Evolutionary conservation across 2,888 invertebrate genomes (phyloP).

Genomic region (Dromius quadrimaculatus): DNA sequence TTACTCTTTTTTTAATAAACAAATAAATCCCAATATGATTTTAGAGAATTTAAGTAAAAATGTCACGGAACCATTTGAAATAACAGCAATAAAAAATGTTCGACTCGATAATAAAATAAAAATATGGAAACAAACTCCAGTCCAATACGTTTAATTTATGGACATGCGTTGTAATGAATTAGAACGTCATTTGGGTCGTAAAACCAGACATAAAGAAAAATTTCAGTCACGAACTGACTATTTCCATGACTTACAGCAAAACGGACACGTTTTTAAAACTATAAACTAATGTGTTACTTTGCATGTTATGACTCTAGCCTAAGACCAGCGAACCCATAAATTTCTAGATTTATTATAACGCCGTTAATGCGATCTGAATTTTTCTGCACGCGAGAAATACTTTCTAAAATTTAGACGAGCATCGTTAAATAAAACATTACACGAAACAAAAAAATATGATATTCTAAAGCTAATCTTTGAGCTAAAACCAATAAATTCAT

Average conservation of each 20-base stretch:
- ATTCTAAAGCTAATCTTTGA: slow-evolving; percentile 3
- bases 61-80: slow-evolving; percentile 18
- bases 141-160: slow-evolving; percentile 40
- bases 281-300: slow-evolving; percentile 50
- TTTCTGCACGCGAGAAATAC: slow-evolving; percentile 36
- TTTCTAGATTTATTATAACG: slow-evolving; percentile 45
- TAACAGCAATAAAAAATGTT: slow-evolving; percentile 15
- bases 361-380: slow-evolving; percentile 30
- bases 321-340: slow-evolving; percentile 47
- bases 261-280: slow-evolving; percentile 48
- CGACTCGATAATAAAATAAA: slow-evolving; percentile 21
- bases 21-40: too few species aligned
- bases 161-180: slow-evolving; percentile 43
- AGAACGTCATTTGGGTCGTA: slow-evolving; percentile 36
- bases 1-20: too few species aligned
- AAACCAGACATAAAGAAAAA: slow-evolving; percentile 28
- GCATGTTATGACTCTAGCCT: slow-evolving; percentile 45
- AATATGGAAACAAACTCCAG: slow-evolving; percentile 21
- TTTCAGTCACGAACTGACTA: slow-evolving; percentile 41
- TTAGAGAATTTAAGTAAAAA: too few species aligned
- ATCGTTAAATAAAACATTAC: slow-evolving; percentile 9
- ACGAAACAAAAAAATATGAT: too few species aligned
- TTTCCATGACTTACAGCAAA: slow-evolving; percentile 43
- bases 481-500: not conserved
- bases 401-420: slow-evolving; percentile 19